A percentile compares a stretch with the other conserved stretches of the same genome.
phyloP scores from a whole-genome alignment of 1,140 invertebrate species.

The Cyclargus thomasi region DNA sequence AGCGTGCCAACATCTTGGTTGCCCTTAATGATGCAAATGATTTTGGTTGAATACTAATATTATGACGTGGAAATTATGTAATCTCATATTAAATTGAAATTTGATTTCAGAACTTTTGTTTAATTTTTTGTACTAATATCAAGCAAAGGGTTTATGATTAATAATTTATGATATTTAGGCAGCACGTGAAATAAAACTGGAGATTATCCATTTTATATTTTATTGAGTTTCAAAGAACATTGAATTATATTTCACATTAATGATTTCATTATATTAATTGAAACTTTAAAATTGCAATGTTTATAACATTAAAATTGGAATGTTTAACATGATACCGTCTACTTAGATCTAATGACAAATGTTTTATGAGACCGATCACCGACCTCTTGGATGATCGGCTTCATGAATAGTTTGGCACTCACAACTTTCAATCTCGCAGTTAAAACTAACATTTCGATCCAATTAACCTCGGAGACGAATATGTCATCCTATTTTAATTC shows the following conservation, averaged over 20 bases:
- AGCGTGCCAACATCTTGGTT: background rate
- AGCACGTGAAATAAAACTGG: background rate
- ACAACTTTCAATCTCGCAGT: too few species aligned
- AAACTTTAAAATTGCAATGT: background rate
- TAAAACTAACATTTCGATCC: too few species aligned
- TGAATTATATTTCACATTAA: background rate
- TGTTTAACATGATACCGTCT: background rate
- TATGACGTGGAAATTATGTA: conserved; percentile 48
- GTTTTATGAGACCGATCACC: background rate
- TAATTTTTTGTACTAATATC: conserved; percentile 17
- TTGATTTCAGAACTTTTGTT: conserved; percentile 41
- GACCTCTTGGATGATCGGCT: background rate
- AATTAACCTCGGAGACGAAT: too few species aligned
- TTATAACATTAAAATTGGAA: background rate
- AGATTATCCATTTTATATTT: background rate
- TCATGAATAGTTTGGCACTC: background rate
- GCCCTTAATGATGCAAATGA: conserved; percentile 5
- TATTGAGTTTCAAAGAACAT: background rate
- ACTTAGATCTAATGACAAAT: background rate
- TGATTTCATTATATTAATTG: background rate
- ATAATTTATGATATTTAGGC: too few species aligned
- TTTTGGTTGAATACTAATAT: conserved; percentile 32
- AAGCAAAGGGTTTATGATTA: too few species aligned
- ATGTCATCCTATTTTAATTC: too few species aligned
- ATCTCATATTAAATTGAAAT: conserved; percentile 52